Percentiles rank a stretch among this genome's conserved stretches.
These are phyloP conservation scores for Salmo trutta DNA, from an alignment of 2,797 vertebrate genomes.

Conservation along the genomic window DNA sequence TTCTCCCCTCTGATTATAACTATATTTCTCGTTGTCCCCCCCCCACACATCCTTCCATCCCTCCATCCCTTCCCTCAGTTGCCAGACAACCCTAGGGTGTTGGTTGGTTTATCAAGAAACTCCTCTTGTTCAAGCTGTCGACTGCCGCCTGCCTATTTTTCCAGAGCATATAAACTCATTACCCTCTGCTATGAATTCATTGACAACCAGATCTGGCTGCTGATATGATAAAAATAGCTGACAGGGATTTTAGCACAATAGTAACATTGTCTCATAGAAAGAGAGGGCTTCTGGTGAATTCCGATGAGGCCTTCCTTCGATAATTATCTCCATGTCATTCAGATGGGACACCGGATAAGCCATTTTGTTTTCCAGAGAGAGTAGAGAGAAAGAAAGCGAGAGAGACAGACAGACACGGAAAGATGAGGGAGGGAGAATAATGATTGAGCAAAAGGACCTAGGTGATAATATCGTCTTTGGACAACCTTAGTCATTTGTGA, in stretches of 20 bases:
- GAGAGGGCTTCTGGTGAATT: slow-evolving; percentile 67
- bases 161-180: slow-evolving; percentile 60
- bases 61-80: slow-evolving; percentile 6
- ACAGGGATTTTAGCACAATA: slow-evolving; percentile 74
- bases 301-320: slow-evolving; percentile 56
- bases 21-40: slow-evolving; percentile 15
- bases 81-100: slow-evolving; percentile 54
- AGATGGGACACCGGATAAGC: slow-evolving; percentile 63
- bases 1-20: slow-evolving; percentile 51
- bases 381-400: neutral
- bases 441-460: slow-evolving; percentile 48
- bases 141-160: slow-evolving; percentile 34
- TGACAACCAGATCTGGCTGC: slow-evolving; percentile 67
- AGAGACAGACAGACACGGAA: neutral
- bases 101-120: slow-evolving; percentile 42
- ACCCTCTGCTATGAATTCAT: slow-evolving; percentile 63
- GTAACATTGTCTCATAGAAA: slow-evolving; percentile 64
- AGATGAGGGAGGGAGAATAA: slow-evolving; percentile 16
- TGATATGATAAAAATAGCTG: slow-evolving; percentile 79
- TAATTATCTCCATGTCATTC: slow-evolving; percentile 73
- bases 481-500: slow-evolving; percentile 68
- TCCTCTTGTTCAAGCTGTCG: slow-evolving; percentile 28
- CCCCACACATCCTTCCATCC: slow-evolving; percentile 28
- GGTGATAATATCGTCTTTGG: slow-evolving; percentile 41
- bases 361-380: slow-evolving; percentile 66